Percentiles rank a stretch among this genome's conserved stretches.
Evolutionary conservation across 1,140 invertebrate genomes (phyloP).

Genomic region (Scylla paramamosain): DNA sequence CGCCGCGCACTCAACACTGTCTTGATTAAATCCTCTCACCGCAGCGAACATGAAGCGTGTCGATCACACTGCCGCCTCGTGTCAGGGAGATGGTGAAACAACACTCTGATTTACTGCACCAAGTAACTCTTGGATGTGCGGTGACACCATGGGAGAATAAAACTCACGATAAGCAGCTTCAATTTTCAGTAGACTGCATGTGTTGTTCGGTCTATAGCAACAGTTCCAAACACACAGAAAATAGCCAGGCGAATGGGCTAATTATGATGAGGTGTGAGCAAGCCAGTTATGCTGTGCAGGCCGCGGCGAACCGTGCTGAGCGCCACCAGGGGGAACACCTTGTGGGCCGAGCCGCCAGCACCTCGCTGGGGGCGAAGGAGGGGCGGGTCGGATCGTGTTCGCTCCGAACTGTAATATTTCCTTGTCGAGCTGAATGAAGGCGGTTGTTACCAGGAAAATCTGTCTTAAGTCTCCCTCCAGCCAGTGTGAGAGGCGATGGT

Average conservation of each 20-base stretch:
- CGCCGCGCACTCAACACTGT: neutral
- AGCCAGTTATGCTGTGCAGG: constrained; percentile 6
- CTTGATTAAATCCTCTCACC: neutral
- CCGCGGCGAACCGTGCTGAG: neutral
- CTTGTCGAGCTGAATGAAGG: neutral
- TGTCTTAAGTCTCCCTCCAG: neutral
- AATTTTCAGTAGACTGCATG: neutral
- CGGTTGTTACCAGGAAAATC: constrained; percentile 21
- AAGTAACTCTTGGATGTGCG: neutral
- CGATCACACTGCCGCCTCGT: neutral
- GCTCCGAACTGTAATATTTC: constrained; percentile 3
- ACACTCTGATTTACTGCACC: too few relatives aligned
- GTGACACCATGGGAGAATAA: neutral
- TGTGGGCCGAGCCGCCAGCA: neutral
- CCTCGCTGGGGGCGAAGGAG: neutral
- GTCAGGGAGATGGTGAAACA: neutral
- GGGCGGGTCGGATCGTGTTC: neutral
- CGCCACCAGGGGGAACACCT: constrained; percentile 31
- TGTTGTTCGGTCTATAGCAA: neutral
- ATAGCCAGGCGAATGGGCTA: neutral
- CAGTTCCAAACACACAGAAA: neutral
- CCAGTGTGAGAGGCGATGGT: neutral
- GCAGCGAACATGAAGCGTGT: neutral
- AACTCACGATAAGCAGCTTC: neutral
- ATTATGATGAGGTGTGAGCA: constrained; percentile 51